These are phyloP conservation scores for Penaeus indicus DNA, from an alignment of 1,140 invertebrate genomes.

Conservation along the genomic window DNA sequence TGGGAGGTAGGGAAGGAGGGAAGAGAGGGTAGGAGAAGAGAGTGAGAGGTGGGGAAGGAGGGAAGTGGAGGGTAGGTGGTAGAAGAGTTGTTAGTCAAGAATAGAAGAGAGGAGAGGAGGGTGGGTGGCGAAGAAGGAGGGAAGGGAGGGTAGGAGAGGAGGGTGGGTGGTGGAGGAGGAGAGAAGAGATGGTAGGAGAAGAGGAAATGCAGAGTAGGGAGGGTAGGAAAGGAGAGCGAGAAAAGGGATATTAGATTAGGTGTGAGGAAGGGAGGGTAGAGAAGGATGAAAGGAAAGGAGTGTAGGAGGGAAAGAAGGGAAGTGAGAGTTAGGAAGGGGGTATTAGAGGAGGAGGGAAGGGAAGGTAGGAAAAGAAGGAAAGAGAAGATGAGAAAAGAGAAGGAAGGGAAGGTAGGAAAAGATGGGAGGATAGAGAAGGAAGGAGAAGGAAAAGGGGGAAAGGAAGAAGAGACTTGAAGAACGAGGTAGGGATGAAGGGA, in stretches of 20 bases:
- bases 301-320: no score
- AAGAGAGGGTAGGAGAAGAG: no score
- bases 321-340: no score
- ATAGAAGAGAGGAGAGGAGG: background rate
- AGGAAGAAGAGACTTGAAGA: background rate
- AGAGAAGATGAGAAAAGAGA: background rate
- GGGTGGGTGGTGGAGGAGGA: background rate
- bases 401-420: background rate
- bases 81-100: background rate
- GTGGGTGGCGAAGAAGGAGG: background rate
- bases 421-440: background rate
- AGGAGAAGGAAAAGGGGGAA: background rate
- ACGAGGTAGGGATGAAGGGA: background rate
- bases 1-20: no score
- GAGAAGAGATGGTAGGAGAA: background rate
- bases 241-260: background rate
- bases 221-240: background rate
- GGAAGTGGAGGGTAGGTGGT: no score
- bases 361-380: background rate
- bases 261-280: constrained; percentile 24
- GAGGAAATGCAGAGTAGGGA: background rate
- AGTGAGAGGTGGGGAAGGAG: background rate
- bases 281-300: background rate
- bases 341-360: background rate
- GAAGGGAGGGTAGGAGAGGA: background rate